Base-by-base conservation (phyloP, 2,797 vertebrate genomes). In the Benthosema pterotum region DNA sequence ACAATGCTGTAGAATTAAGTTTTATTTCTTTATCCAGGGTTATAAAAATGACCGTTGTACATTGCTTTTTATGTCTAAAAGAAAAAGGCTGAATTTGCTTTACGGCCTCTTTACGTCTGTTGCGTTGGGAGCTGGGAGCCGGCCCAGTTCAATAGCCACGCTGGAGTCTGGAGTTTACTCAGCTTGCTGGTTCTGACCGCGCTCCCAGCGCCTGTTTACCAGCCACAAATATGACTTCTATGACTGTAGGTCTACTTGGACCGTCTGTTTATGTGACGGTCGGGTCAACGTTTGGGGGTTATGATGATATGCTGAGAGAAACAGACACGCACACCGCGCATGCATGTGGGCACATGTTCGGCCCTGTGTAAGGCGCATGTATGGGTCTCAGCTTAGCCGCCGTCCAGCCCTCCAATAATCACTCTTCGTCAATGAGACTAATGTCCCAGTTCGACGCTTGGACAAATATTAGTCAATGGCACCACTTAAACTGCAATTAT, bases 231-330 rank as follows among this genome's bases (percentile, higher is more conserved):
- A 89, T 87, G 86, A 87, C 85, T n/a, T n/a, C n/a, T n/a, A n/a
- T 88, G 85, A 86, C 83, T 88, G 86, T 85, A 84, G 85, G 88
- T 88, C 83, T 90, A 83, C 89, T 87, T 89, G 89, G 89, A 87
- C 82, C 80, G 87, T 87, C 85, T 90, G 88, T 78, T 87, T 87
- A 79, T 75, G 80, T 57, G 75, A 71, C 68, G 79, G 70, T 83
- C 74, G 76, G 0, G 8, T 32, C 8, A 38, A 71, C 51, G 65
- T 69, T 32, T 73, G 25, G 32, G 32, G 32, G 28, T 7, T 32
- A n/a, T 25, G 3, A 38, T 38, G 32, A 38, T 32, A 32, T 38
- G 32, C 8, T 38, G 32, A 38, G 32, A 38, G 32, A 38, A 38
- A 11, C 32, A n/a, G n/a, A n/a, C n/a, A n/a, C n/a, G n/a, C n/a